Conservation (phyloP, 2,113 vertebrate genomes). For the Psammodynastes pulverulentus region DNA sequence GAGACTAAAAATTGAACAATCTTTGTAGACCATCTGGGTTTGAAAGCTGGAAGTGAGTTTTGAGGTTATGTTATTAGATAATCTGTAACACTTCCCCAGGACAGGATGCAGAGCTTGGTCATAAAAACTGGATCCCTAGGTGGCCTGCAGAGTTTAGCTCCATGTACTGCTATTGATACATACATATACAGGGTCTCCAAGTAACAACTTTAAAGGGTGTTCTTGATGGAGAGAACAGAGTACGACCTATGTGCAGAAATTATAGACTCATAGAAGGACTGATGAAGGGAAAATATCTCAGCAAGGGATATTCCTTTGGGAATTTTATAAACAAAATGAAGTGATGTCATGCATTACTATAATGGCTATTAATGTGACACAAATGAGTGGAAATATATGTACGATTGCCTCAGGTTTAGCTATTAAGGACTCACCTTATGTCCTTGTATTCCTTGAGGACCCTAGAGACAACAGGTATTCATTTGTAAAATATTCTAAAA, state of each 20-base stretch:
- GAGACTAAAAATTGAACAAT: neutral
- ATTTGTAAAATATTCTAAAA: neutral
- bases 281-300: neutral
- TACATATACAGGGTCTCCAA: neutral
- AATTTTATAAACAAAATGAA: neutral
- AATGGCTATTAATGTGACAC: neutral
- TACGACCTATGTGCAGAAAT: neutral
- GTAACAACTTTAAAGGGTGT: neutral
- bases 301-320: neutral
- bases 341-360: neutral
- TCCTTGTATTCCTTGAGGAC: slow-evolving; percentile 25
- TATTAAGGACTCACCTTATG: slow-evolving; percentile 10
- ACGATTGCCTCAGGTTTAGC: neutral
- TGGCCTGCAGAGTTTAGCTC: neutral
- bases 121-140: neutral
- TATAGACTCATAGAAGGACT: neutral
- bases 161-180: neutral
- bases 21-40: neutral
- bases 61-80: neutral
- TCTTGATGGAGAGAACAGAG: neutral
- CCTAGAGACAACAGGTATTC: slow-evolving; percentile 9
- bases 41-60: neutral
- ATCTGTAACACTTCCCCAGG: neutral
- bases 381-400: neutral
- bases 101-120: neutral